phyloP scores from a whole-genome alignment of 1,140 invertebrate species.

The Philopotamus ludificatus region DNA sequence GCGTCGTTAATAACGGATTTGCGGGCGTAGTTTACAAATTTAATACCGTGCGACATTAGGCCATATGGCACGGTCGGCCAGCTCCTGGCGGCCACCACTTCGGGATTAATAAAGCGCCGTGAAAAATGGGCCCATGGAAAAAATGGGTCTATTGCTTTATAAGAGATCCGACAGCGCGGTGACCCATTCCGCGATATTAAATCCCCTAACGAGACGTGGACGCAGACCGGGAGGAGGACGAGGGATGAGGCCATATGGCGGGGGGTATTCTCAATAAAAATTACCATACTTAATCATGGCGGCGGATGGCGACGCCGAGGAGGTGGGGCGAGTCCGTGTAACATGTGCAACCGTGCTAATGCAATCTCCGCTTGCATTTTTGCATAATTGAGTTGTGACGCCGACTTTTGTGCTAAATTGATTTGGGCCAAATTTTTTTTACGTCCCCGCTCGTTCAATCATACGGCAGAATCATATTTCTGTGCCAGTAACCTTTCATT shows the following conservation, averaged over 20 bases:
- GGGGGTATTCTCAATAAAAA: conserved; percentile 40
- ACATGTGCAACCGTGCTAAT: conserved; percentile 27
- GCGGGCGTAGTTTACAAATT: neutral
- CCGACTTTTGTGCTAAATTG: neutral
- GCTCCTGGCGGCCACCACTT: neutral
- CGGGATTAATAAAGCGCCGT: conserved; percentile 26
- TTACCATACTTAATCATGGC: conserved; percentile 41
- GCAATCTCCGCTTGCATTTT: conserved; percentile 30
- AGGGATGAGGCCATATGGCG: conserved; percentile 38
- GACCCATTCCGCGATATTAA: conserved; percentile 25
- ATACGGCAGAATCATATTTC: too few species aligned
- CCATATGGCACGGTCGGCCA: conserved; percentile 7
- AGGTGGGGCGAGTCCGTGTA: neutral
- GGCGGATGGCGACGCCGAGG: neutral
- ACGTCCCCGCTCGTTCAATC: too few species aligned
- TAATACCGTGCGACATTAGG: conserved; percentile 4
- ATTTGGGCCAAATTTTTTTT: too few species aligned
- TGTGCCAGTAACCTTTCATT: too few species aligned
- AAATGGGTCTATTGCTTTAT: conserved; percentile 31
- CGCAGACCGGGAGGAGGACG: conserved; percentile 7
- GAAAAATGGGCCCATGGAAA: conserved; percentile 22
- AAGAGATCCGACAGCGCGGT: conserved; percentile 13
- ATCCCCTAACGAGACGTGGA: too few species aligned
- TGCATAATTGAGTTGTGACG: conserved; percentile 21
- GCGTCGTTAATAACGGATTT: conserved; percentile 4